phyloP scores from a whole-genome alignment of 2,797 vertebrate species.

The Syngnathus rostellatus region DNA sequence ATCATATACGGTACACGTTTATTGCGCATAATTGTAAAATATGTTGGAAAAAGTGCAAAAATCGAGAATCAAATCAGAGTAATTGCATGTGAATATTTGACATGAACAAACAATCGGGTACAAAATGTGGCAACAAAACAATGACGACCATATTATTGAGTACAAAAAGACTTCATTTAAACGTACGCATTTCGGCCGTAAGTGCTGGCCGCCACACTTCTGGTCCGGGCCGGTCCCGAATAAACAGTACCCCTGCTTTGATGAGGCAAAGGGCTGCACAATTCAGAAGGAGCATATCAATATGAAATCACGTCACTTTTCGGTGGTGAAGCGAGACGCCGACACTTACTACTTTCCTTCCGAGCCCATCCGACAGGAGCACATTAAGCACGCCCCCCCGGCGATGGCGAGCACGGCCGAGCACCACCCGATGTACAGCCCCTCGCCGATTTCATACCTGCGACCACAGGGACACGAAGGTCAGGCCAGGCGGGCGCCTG shows the following conservation, averaged over 20 bases:
- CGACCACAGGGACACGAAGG: conserved; percentile 2
- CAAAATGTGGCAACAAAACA: not conserved
- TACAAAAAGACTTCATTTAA: conserved; percentile 34
- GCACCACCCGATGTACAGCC: conserved; percentile 85
- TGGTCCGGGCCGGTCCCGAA: conserved; percentile 51
- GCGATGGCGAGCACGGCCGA: conserved; percentile 72
- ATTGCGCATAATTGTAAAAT: conserved; percentile 38
- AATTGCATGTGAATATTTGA: not conserved
- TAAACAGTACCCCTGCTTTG: conserved; percentile 63
- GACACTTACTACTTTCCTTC: conserved; percentile 63
- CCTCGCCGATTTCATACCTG: conserved; percentile 85
- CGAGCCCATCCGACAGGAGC: conserved; percentile 57
- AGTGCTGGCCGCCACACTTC: conserved; percentile 60
- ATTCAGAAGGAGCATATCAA: not conserved
- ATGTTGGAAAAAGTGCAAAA: conserved; percentile 17
- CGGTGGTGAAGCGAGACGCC: not conserved
- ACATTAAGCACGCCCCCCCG: conserved; percentile 65
- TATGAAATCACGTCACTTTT: not conserved
- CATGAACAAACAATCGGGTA: conserved; percentile 30
- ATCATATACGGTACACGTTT: conserved; percentile 21
- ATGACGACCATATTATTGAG: not conserved
- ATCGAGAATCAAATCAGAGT: conserved; percentile 38
- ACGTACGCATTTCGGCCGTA: conserved; percentile 73
- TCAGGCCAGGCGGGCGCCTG: not conserved
- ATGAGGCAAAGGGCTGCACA: conserved; percentile 46